Conservation (phyloP, 2,797 vertebrate genomes). For the Rhinogobio ventralis region DNA sequence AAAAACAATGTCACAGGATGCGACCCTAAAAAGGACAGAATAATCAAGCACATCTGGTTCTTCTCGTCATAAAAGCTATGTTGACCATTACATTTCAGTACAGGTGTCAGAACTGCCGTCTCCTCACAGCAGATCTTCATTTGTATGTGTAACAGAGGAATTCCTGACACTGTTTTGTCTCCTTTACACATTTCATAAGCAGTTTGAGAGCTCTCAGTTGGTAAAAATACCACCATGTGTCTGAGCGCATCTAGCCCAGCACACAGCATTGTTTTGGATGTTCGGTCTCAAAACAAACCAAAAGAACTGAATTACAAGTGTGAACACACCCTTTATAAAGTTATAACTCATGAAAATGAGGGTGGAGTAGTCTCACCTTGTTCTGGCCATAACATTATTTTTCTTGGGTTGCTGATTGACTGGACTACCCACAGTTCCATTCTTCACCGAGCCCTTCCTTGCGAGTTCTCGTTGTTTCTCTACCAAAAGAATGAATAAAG, state of each 20-base stretch:
- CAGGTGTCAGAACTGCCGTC: neutral
- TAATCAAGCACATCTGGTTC: neutral
- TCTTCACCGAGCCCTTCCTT: constrained; percentile 95
- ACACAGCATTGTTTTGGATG: neutral
- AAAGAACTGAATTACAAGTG: neutral
- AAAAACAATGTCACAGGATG: neutral
- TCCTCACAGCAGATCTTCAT: neutral
- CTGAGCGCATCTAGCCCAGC: neutral
- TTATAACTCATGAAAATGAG: neutral
- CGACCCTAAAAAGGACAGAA: neutral
- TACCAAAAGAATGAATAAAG: constrained; percentile 72
- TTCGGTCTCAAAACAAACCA: neutral
- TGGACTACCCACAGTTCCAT: constrained; percentile 92
- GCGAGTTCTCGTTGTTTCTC: constrained; percentile 97
- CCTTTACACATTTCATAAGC: neutral
- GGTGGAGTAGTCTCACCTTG: constrained; percentile 81
- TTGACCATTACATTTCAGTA: neutral
- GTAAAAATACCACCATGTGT: neutral
- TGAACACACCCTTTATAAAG: constrained; percentile 1
- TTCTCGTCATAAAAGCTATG: neutral
- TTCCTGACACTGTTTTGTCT: neutral
- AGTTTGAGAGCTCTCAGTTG: neutral
- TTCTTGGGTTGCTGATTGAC: constrained; percentile 99
- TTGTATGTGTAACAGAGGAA: neutral
- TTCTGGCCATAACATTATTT: constrained; percentile 92